These are phyloP conservation scores for Drosophila nannoptera DNA, from an alignment of 1,140 invertebrate genomes.

Conservation along the genomic window DNA sequence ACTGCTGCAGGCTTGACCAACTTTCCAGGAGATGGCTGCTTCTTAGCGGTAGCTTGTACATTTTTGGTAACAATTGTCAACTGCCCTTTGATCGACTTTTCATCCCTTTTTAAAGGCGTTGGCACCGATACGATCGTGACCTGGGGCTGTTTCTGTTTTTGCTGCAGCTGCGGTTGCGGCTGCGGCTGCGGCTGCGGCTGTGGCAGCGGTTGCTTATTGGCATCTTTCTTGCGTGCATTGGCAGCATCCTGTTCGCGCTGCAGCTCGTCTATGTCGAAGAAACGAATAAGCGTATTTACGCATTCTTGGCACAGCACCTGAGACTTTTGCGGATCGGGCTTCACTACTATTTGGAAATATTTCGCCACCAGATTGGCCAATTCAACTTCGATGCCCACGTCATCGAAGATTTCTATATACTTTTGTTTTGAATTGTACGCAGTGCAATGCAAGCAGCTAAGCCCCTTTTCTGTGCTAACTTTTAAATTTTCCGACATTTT, in stretches of 20 bases:
- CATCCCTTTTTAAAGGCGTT: too few relatives aligned
- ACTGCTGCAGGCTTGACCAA: too few relatives aligned
- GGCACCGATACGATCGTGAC: too few relatives aligned
- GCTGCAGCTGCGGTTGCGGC: background rate
- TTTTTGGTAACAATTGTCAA: too few relatives aligned
- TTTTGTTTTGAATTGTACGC: constrained; percentile 49
- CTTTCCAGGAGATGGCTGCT: too few relatives aligned
- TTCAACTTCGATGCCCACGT: constrained; percentile 61
- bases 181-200: background rate
- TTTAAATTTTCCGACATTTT: constrained; percentile 67
- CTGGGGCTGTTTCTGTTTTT: background rate
- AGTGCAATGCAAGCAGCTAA: constrained; percentile 67
- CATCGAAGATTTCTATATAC: constrained; percentile 71
- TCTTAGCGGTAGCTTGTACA: too few relatives aligned
- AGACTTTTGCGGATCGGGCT: constrained; percentile 11
- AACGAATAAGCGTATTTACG: constrained; percentile 55
- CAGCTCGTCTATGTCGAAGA: constrained; percentile 67
- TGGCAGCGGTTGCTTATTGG: background rate
- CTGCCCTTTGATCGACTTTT: too few relatives aligned
- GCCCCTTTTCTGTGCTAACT: constrained; percentile 17
- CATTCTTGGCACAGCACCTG: constrained; percentile 62
- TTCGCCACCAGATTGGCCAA: constrained; percentile 48
- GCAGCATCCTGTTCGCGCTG: constrained; percentile 43
- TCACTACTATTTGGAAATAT: constrained; percentile 53
- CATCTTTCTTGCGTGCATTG: background rate